phyloP scores from a whole-genome alignment of 1,140 invertebrate genomes.

The Drosophila pachea region DNA sequence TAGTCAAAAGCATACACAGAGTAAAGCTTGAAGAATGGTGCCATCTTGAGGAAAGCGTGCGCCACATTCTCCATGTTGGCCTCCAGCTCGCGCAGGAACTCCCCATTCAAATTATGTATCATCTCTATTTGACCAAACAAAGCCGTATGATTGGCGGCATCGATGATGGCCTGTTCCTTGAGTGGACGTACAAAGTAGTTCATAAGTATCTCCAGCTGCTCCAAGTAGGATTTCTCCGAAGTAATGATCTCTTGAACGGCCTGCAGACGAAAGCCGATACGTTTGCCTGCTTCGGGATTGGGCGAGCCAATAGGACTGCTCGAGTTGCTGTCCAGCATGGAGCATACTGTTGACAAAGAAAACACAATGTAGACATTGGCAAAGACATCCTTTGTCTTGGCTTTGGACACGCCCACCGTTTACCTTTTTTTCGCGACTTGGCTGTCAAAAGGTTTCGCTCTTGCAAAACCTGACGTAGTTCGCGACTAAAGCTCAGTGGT shows the following conservation, averaged over 20 bases:
- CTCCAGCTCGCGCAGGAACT: constrained; percentile 83
- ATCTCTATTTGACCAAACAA: constrained; percentile 87
- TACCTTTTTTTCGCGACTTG: constrained; percentile 82
- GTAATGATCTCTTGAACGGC: constrained; percentile 84
- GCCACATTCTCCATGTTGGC: constrained; percentile 82
- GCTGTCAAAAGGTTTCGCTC: constrained; percentile 83
- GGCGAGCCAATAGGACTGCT: constrained; percentile 69
- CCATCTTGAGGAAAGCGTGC: constrained; percentile 84
- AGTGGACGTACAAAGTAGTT: constrained; percentile 86
- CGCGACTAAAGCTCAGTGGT: constrained; percentile 81
- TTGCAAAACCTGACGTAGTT: constrained; percentile 82
- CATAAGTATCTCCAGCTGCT: constrained; percentile 84
- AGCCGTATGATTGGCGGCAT: constrained; percentile 80
- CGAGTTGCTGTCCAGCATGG: constrained; percentile 60
- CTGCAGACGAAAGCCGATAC: constrained; percentile 80
- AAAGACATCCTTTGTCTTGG: not conserved
- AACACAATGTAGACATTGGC: not conserved
- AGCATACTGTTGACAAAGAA: constrained; percentile 42
- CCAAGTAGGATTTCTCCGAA: constrained; percentile 86
- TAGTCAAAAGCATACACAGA: constrained; percentile 89
- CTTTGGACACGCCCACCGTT: constrained; percentile 9
- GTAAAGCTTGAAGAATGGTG: constrained; percentile 89
- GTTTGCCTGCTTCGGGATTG: constrained; percentile 78
- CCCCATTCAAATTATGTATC: constrained; percentile 86
- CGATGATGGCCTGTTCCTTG: constrained; percentile 81